Base-by-base conservation (phyloP, 2,888 invertebrate species). In the Dryobota labecula region DNA sequence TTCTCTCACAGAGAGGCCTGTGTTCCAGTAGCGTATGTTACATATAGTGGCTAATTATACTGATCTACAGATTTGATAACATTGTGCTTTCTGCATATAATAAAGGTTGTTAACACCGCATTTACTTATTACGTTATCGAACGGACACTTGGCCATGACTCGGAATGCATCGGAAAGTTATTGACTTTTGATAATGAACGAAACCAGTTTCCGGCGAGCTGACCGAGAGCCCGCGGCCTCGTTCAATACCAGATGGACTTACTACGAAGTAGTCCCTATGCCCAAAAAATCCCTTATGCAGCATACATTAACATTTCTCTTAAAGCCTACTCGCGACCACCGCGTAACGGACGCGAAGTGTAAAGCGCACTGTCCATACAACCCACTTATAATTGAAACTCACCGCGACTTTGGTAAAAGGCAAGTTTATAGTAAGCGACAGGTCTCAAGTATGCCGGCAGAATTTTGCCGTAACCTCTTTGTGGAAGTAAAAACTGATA, bases 181-280 rank as follows among this genome's bases (percentile, higher is more conserved):
- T 96, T 96, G 95, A 96, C 95, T 95, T 95, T 95, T 95, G 95
- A 94, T 95, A 95, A 95, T 96, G 95, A 90, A 90, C 83, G 56
- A 93, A 96, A 96, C 95, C 94, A 92, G 95, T 96, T 95, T 94
- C 92, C 88, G 90, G 90, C 90, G 84, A 89, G 90, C 92, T 95
- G 95, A 95, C 95, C 95, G 94, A 93, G 92, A 93, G 94, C 89
- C 88, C 88, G 86, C 92, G 94, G 92, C 95, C 95, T 89, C 93
- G 93, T 94, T 95, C 93, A 93, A 93, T 94, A 95, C 91, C 93
- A 93, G 91, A 90, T 87, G 87, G 85, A 86, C 88, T 83, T 86
- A 92, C 89, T 87, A 83, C 80, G 76, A 87, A 86, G 87, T 82
- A 84, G 66, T 80, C 80, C 75, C 75, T 78, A 74, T 83, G 80